phyloP scores from a whole-genome alignment of 2,113 vertebrate species.

The Chionis minor region DNA sequence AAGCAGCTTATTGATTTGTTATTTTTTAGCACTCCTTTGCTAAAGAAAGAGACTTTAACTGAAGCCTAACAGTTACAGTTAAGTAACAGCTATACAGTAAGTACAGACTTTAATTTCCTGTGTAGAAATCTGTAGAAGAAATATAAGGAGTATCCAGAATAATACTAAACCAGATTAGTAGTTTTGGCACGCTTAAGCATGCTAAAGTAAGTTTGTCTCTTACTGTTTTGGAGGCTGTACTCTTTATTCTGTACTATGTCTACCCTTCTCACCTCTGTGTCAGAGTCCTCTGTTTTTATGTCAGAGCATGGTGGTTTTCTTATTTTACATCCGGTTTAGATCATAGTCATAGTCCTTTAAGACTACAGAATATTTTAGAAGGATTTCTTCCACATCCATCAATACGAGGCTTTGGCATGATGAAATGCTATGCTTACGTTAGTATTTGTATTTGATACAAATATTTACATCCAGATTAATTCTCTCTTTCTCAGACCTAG shows the following conservation, averaged over 20 bases:
- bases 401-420: not conserved
- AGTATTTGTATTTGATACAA: not conserved
- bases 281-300: not conserved
- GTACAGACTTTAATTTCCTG: conserved; percentile 69
- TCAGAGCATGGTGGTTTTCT: not conserved
- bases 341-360: not conserved
- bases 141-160: conserved; percentile 25
- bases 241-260: not conserved
- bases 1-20: conserved; percentile 54
- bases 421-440: not conserved
- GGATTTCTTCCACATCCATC: not conserved
- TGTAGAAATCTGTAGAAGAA: conserved; percentile 58
- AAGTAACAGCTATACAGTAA: conserved; percentile 32
- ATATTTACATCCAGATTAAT: not conserved
- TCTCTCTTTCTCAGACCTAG: not conserved
- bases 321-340: not conserved
- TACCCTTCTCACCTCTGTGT: not conserved
- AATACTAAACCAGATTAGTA: conserved; percentile 25
- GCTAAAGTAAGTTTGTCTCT: not conserved
- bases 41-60: conserved; percentile 5
- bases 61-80: conserved; percentile 10
- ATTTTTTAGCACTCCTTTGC: conserved; percentile 40
- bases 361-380: not conserved
- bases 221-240: not conserved
- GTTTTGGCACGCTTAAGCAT: not conserved